A percentile compares a stretch with the other conserved stretches of the same genome.
Conservation (phyloP, 2,113 vertebrate genomes). For the Gnathonemus echidnorhynchus region DNA sequence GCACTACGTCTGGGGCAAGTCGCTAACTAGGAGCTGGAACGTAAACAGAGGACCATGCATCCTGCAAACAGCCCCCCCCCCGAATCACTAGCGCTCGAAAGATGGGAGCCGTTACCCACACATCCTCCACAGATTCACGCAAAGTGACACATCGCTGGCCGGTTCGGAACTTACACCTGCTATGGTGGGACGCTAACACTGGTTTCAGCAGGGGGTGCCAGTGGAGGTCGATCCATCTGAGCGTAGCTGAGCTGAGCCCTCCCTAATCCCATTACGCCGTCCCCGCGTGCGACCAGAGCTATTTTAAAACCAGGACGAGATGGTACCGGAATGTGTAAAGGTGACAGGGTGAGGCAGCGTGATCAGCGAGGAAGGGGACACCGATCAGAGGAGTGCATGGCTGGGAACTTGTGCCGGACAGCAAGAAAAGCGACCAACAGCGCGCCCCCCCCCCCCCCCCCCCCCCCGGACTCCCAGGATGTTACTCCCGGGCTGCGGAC, state of each 20-base stretch:
- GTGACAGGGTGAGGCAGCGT: conserved; percentile 13
- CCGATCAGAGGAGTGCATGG: background rate
- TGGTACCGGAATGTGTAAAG: conserved; percentile 38
- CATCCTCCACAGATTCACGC: conserved; percentile 7
- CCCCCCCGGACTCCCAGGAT: background rate
- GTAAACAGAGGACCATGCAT: background rate
- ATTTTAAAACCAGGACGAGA: conserved; percentile 49
- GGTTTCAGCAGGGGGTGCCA: background rate
- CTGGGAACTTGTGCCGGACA: background rate
- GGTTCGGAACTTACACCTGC: background rate
- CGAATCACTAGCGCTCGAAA: background rate
- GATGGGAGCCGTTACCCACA: background rate
- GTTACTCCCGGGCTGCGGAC: background rate
- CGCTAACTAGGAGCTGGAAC: background rate
- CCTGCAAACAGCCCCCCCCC: background rate
- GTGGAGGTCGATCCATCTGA: background rate
- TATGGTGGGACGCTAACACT: background rate
- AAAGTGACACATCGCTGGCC: conserved; percentile 10
- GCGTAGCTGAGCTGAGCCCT: conserved; percentile 59
- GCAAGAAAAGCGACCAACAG: conserved; percentile 32
- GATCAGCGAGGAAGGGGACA: conserved; percentile 1
- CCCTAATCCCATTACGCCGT: conserved; percentile 66
- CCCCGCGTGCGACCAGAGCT: conserved; percentile 57
- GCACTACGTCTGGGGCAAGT: background rate
- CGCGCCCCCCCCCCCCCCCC: fast-evolving